Evolutionary conservation across 2,797 vertebrate genomes (phyloP).

Genomic region (Silurus aristotelis): DNA sequence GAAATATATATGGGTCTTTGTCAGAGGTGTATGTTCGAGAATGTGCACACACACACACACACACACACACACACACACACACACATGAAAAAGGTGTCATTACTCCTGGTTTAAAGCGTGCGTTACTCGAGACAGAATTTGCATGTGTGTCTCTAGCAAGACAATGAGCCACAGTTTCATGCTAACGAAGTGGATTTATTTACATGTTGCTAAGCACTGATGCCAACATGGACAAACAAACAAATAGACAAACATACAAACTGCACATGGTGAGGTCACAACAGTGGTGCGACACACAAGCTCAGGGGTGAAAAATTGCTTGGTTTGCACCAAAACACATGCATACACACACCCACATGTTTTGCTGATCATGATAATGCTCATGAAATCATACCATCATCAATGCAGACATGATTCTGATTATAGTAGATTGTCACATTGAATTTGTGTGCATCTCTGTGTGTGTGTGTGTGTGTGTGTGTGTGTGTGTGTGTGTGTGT

Average conservation of each 20-base stretch:
- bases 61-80: too few species aligned
- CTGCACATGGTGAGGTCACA: not conserved
- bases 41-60: too few species aligned
- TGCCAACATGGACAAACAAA: constrained; percentile 2
- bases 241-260: not conserved
- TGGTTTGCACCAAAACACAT: not conserved
- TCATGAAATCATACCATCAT: not conserved
- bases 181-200: constrained; percentile 24
- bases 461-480: too few species aligned
- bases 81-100: not conserved
- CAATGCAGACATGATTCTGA: not conserved
- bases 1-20: not conserved
- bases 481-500: too few species aligned
- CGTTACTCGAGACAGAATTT: constrained; percentile 2
- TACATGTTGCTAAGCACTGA: constrained; percentile 26
- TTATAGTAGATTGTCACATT: not conserved
- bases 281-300: not conserved
- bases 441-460: not conserved
- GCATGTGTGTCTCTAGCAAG: constrained; percentile 7
- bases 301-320: not conserved
- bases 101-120: not conserved
- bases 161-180: constrained; percentile 24
- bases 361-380: not conserved
- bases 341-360: constrained; percentile 2
- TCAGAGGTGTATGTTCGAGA: not conserved